These are phyloP conservation scores for Planiliza haematocheilus DNA, from an alignment of 2,113 vertebrate genomes.

Conservation along the genomic window DNA sequence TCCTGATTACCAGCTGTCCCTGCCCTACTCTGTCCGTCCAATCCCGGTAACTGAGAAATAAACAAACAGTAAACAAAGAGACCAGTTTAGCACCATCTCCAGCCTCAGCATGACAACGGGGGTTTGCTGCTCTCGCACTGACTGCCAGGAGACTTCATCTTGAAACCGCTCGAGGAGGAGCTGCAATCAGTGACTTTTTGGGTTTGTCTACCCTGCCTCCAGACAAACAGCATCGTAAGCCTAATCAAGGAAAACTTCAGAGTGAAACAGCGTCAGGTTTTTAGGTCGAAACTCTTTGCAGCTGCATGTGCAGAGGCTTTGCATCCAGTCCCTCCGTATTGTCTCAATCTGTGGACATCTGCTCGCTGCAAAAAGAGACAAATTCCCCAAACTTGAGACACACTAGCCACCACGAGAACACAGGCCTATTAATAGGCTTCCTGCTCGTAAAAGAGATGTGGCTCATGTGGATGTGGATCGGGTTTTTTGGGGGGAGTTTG, in stretches of 20 bases:
- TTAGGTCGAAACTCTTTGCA: conserved; percentile 39
- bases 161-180: conserved; percentile 42
- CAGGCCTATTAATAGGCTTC: conserved; percentile 84
- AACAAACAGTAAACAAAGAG: conserved; percentile 79
- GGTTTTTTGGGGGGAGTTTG: conserved; percentile 82
- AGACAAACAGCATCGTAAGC: conserved; percentile 59
- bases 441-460: conserved; percentile 80
- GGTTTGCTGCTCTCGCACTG: conserved; percentile 36
- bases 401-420: conserved; percentile 81
- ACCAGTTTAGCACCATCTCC: conserved; percentile 64
- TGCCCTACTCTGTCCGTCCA: conserved; percentile 53
- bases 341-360: conserved; percentile 71
- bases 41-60: conserved; percentile 74
- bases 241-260: conserved; percentile 51
- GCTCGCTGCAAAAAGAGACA: conserved; percentile 58
- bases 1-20: conserved; percentile 76
- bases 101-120: conserved; percentile 61
- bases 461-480: conserved; percentile 72
- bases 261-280: conserved; percentile 37
- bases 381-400: conserved; percentile 78
- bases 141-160: conserved; percentile 31
- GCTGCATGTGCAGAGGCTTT: conserved; percentile 28
- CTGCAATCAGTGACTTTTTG: conserved; percentile 54
- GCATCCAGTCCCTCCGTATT: conserved; percentile 41
- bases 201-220: conserved; percentile 44